Evolutionary conservation across 2,113 vertebrate genomes (phyloP).

Genomic region (Rhombomys opimus): DNA sequence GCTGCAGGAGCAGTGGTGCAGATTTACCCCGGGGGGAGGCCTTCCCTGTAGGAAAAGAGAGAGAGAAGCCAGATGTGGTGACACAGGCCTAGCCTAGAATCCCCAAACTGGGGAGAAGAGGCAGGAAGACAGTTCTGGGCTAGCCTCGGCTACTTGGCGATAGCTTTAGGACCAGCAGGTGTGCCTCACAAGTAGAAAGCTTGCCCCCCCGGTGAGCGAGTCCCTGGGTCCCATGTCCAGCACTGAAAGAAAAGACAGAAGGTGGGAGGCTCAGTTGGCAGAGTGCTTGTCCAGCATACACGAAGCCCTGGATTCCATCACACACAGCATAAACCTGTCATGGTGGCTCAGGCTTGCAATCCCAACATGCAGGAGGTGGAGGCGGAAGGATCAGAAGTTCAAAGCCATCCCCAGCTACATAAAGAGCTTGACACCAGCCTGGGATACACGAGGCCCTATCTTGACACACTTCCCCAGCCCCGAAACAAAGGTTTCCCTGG

Average conservation of each 20-base stretch:
- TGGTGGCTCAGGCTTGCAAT: neutral
- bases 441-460: neutral
- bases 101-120: neutral
- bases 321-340: neutral
- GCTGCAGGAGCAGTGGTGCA: neutral
- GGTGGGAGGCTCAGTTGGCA: neutral
- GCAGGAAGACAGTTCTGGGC: neutral
- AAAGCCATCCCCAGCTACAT: neutral
- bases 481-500: neutral
- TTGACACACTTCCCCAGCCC: neutral
- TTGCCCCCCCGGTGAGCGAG: neutral
- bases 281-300: accelerated
- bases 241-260: no score
- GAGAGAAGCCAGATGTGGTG: no score
- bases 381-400: neutral
- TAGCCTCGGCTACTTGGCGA: neutral
- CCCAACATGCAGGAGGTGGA: neutral
- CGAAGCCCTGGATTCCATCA: neutral
- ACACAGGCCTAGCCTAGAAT: neutral
- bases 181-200: neutral
- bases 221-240: neutral
- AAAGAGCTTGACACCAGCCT: neutral
- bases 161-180: no score
- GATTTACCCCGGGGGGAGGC: no score
- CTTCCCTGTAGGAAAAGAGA: neutral